These are phyloP conservation scores for Prietella phreatophila DNA, from an alignment of 2,113 vertebrate species.

Conservation along the genomic window DNA sequence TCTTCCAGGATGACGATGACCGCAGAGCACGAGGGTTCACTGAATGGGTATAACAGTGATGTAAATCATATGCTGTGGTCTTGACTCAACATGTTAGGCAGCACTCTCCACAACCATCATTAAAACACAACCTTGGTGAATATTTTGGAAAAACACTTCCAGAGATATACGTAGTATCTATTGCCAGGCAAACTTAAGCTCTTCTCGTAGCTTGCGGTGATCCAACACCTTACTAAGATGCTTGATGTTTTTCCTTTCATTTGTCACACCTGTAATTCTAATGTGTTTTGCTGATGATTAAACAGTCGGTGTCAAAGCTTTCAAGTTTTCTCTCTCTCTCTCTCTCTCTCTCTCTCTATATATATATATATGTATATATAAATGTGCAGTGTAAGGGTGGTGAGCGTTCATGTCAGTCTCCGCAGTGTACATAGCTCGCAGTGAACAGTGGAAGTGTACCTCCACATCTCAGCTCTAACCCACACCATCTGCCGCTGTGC, in stretches of 20 bases:
- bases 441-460: neutral
- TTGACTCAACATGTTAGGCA: neutral
- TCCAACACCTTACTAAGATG: neutral
- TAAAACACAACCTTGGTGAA: neutral
- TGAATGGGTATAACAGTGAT: neutral
- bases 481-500: slow-evolving; percentile 38
- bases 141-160: neutral
- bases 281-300: neutral
- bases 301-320: neutral
- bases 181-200: neutral
- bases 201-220: neutral
- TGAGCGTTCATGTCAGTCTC: neutral
- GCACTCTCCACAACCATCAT: neutral
- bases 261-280: neutral
- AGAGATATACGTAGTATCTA: neutral
- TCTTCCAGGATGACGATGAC: neutral
- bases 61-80: neutral
- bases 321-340: neutral
- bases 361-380: too few relatives aligned
- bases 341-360: too few relatives aligned
- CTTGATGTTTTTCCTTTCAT: neutral
- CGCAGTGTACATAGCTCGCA: neutral
- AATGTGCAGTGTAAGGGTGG: neutral
- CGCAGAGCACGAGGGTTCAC: neutral
- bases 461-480: slow-evolving; percentile 20